These are phyloP conservation scores for Leptopilina syphax DNA, from an alignment of 2,888 invertebrate species.

Conservation along the genomic window DNA sequence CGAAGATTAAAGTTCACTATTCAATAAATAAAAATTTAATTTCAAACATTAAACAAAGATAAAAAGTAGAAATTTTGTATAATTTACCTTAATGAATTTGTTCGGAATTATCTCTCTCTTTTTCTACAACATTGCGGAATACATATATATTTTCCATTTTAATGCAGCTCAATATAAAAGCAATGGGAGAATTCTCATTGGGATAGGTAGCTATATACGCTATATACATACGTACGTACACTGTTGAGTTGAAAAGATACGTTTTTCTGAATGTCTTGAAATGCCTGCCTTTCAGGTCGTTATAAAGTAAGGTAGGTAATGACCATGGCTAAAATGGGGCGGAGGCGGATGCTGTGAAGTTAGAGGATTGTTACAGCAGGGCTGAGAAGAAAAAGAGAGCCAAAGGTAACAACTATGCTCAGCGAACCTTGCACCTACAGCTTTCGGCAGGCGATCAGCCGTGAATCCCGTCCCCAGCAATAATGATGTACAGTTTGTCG, in stretches of 20 bases:
- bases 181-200: not conserved
- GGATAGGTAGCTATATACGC: not conserved
- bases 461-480: conserved; percentile 65
- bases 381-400: conserved; percentile 39
- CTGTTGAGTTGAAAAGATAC: conserved; percentile 23
- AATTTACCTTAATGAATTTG: no score
- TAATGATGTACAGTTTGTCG: conserved; percentile 66
- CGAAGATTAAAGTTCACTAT: no score
- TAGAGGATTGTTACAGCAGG: conserved; percentile 18
- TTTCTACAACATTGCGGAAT: not conserved
- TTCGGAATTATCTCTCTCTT: not conserved
- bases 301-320: conserved; percentile 37
- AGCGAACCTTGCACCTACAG: conserved; percentile 62
- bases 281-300: conserved; percentile 25
- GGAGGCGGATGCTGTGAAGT: conserved; percentile 30
- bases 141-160: not conserved
- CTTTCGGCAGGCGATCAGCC: conserved; percentile 67
- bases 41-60: no score
- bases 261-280: conserved; percentile 39
- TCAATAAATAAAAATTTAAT: no score
- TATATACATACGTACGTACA: not conserved
- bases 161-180: not conserved
- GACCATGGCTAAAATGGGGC: conserved; percentile 34
- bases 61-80: no score
- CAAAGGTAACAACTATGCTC: conserved; percentile 65